phyloP scores from a whole-genome alignment of 2,113 vertebrate species.

The Zosterops japonicus region DNA sequence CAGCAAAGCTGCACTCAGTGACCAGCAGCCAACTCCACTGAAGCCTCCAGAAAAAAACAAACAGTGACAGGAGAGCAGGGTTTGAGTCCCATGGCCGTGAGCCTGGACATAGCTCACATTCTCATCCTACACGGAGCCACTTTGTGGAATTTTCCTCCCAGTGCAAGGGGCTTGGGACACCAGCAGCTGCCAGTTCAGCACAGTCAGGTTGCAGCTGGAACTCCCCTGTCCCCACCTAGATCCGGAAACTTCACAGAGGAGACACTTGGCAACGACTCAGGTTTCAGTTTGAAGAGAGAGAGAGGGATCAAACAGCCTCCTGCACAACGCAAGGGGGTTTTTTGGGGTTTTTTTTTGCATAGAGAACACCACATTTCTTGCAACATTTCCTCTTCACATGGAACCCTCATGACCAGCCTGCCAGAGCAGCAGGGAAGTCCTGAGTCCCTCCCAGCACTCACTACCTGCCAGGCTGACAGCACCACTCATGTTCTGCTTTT shows the following conservation, averaged over 20 bases:
- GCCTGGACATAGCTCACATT: slow-evolving; percentile 56
- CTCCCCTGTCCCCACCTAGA: not conserved
- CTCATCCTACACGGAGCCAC: slow-evolving; percentile 14
- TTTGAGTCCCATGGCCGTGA: not conserved
- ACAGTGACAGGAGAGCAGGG: not conserved
- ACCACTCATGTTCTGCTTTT: not conserved
- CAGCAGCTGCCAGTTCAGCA: not conserved
- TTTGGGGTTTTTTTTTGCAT: not conserved
- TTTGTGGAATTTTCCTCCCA: not conserved
- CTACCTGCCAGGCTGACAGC: not conserved
- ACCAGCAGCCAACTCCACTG: not conserved
- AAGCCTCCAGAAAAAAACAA: not conserved
- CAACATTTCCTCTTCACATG: slow-evolving; percentile 33
- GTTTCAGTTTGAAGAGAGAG: not conserved
- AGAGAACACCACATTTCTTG: not conserved
- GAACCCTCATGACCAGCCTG: not conserved
- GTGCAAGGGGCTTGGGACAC: not conserved
- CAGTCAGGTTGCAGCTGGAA: not conserved
- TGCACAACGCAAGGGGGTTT: not conserved
- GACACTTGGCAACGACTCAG: not conserved
- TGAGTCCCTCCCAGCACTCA: not conserved
- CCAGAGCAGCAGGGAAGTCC: not conserved
- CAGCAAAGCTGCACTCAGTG: not conserved
- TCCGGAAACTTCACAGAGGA: not conserved
- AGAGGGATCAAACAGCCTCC: not conserved